Percentiles rank a stretch among this genome's conserved stretches.
phyloP scores from a whole-genome alignment of 2,113 vertebrate genomes.

The Daphoenositta chrysoptera region DNA sequence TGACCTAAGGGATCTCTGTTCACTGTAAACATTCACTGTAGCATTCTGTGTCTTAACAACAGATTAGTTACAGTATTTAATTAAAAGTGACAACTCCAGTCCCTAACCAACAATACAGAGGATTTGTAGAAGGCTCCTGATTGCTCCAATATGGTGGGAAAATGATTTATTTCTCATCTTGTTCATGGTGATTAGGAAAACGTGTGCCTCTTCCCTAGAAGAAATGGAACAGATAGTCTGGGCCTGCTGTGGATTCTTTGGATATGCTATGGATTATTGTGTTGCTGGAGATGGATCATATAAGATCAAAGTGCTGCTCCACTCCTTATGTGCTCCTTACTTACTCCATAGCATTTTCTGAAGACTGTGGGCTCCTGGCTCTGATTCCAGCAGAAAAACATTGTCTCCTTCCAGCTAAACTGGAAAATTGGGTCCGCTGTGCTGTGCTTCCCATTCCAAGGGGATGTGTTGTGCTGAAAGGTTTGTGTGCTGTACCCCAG shows the following conservation, averaged over 20 bases:
- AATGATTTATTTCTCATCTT: background rate
- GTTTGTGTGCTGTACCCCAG: background rate
- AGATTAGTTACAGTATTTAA: background rate
- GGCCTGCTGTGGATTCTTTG: background rate
- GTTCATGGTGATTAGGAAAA: background rate
- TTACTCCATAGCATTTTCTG: background rate
- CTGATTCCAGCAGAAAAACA: background rate
- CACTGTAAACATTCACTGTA: rapidly evolving
- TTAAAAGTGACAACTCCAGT: background rate
- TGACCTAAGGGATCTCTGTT: background rate
- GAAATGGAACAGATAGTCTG: background rate
- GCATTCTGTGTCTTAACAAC: background rate
- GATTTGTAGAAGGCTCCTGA: background rate
- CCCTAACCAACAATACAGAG: background rate
- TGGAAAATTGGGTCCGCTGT: background rate
- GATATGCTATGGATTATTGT: background rate
- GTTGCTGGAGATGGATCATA: background rate
- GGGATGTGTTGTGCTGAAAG: background rate
- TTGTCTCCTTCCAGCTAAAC: background rate
- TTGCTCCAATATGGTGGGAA: background rate
- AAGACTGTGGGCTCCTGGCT: background rate
- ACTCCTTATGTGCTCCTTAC: background rate
- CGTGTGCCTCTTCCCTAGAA: background rate
- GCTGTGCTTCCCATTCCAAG: background rate
- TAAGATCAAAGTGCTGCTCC: background rate